Conservation (phyloP, 53 echinoderm and acorn worm genomes). For the Astropecten irregularis region DNA sequence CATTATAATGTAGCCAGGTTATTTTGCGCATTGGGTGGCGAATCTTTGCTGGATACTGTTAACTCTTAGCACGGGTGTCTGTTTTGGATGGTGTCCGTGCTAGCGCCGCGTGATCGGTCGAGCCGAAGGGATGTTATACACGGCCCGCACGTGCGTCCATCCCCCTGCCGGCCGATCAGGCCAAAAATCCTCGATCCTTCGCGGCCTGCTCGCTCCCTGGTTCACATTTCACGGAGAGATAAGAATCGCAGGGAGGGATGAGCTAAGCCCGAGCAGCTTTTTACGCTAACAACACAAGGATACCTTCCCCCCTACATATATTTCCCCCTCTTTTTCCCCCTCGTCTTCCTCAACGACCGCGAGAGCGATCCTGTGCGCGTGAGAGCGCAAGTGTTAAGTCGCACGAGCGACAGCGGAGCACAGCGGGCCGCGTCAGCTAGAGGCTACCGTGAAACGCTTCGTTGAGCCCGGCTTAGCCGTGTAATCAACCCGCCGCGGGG, state of each 20-base stretch:
- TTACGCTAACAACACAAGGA: slow-evolving; percentile 22
- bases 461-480: slow-evolving; percentile 62
- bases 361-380: too few species aligned
- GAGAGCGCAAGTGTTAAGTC: slow-evolving; percentile 56
- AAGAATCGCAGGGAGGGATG: not conserved
- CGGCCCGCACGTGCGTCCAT: slow-evolving; percentile 4
- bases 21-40: too few species aligned
- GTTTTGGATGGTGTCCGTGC: too few species aligned
- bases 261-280: slow-evolving; percentile 26
- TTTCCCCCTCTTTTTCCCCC: not conserved
- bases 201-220: too few species aligned
- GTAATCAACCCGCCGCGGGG: slow-evolving; percentile 58
- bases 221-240: not conserved
- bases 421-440: slow-evolving; percentile 57
- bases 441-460: slow-evolving; percentile 61
- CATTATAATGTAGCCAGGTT: too few species aligned
- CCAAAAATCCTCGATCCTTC: not conserved
- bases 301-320: not conserved
- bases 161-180: slow-evolving; percentile 22
- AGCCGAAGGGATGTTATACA: not conserved
- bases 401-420: not conserved
- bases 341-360: not conserved
- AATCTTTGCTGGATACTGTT: too few species aligned
- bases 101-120: not conserved
- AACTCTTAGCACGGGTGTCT: too few species aligned